A percentile compares a stretch with the other conserved stretches of the same genome.
phyloP scores from a whole-genome alignment of 23 tunicate species.

The Clavelina lepadiformis region DNA sequence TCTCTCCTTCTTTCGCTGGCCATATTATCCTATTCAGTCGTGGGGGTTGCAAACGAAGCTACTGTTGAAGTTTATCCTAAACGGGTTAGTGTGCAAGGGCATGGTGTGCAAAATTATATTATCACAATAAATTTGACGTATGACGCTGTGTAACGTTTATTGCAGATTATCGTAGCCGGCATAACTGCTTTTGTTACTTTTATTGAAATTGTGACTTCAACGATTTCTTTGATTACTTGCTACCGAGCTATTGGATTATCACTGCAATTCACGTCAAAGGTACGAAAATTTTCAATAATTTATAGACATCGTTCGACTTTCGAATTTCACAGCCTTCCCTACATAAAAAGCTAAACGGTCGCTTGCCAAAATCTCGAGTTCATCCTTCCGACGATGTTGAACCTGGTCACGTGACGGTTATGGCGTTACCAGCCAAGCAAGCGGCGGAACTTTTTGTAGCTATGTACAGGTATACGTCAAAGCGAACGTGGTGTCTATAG shows the following conservation, averaged over 20 bases:
- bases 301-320: background rate
- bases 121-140: background rate
- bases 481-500: background rate
- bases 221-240: conserved; percentile 13
- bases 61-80: conserved; percentile 4
- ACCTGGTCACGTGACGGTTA: conserved; percentile 66
- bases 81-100: conserved; percentile 2
- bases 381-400: conserved; percentile 10
- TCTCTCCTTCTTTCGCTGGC: background rate
- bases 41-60: conserved; percentile 14
- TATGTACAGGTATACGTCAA: conserved; percentile 52
- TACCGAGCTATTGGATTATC: conserved; percentile 18
- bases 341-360: background rate
- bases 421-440: conserved; percentile 68
- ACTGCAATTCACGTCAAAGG: conserved; percentile 8
- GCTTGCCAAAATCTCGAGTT: background rate
- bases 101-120: too few relatives aligned
- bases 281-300: background rate
- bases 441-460: conserved; percentile 66
- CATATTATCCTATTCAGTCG: conserved; percentile 1
- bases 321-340: background rate
- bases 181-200: conserved; percentile 17
- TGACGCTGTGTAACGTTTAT: background rate
- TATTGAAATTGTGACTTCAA: conserved; percentile 29
- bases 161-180: conserved; percentile 42